A percentile compares a stretch with the other conserved stretches of the same genome.
These are phyloP conservation scores for Odontomyia ornata DNA, from an alignment of 2,888 invertebrate genomes.

Conservation along the genomic window DNA sequence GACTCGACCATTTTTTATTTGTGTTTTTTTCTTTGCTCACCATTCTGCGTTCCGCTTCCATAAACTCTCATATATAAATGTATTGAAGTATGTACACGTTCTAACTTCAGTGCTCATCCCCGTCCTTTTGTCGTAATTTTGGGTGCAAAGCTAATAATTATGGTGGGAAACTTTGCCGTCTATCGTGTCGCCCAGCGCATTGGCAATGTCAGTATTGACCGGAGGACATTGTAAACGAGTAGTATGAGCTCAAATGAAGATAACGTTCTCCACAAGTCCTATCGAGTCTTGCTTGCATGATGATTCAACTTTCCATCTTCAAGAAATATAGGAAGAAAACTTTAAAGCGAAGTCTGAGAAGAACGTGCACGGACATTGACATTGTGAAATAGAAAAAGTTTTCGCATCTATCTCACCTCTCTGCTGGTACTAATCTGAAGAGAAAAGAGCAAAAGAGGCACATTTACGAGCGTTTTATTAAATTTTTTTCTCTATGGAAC, in stretches of 20 bases:
- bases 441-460: not conserved
- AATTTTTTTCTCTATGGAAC: not conserved
- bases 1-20: not conserved
- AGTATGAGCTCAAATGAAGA: not conserved
- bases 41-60: not conserved
- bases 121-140: not conserved
- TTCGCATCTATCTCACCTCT: slow-evolving; percentile 33
- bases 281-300: not conserved
- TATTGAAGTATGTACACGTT: not conserved
- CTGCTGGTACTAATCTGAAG: not conserved
- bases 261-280: not conserved
- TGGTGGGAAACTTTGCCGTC: slow-evolving; percentile 22
- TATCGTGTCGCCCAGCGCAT: not conserved
- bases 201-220: slow-evolving; percentile 10
- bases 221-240: not conserved
- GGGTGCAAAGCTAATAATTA: slow-evolving; percentile 32
- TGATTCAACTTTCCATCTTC: not conserved
- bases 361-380: not conserved
- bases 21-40: not conserved
- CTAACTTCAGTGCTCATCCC: not conserved
- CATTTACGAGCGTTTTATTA: slow-evolving; percentile 38
- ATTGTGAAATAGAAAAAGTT: slow-evolving; percentile 19
- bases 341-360: not conserved
- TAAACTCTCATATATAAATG: not conserved
- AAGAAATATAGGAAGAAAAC: not conserved